Percentiles rank a stretch among this genome's conserved stretches.
Conservation (phyloP, 2,797 vertebrate species). For the Sphenodon punctatus region DNA sequence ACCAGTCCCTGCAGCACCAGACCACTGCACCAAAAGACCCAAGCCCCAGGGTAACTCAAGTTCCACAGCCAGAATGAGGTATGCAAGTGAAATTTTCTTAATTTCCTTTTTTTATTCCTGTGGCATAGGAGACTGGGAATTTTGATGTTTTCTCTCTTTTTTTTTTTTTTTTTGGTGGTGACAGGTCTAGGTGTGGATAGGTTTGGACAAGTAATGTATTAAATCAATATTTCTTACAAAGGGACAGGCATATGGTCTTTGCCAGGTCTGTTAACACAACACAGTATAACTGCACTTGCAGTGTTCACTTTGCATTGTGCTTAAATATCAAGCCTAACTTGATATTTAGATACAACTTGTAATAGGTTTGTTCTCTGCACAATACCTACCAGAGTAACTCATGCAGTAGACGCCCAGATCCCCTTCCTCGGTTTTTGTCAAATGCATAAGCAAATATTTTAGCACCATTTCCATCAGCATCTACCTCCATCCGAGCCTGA, state of each 20-base stretch:
- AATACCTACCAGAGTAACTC: slow-evolving; percentile 93
- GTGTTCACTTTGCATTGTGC: not conserved
- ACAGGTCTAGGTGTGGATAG: too few relatives aligned
- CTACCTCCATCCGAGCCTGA: slow-evolving; percentile 98
- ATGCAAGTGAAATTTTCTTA: too few relatives aligned
- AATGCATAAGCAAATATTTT: slow-evolving; percentile 98
- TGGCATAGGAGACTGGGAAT: too few relatives aligned
- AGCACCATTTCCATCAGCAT: slow-evolving; percentile 97
- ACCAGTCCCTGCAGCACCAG: too few relatives aligned
- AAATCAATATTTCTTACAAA: accelerated
- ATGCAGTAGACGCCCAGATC: slow-evolving; percentile 91
- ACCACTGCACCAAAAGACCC: too few relatives aligned
- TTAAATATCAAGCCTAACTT: too few relatives aligned
- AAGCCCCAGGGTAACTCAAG: too few relatives aligned
- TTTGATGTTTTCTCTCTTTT: too few relatives aligned
- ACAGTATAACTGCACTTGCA: accelerated
- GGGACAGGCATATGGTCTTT: accelerated
- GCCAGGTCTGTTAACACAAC: not conserved
- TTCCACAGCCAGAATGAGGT: too few relatives aligned
- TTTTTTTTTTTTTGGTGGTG: too few relatives aligned
- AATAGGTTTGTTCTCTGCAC: accelerated
- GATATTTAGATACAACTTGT: accelerated
- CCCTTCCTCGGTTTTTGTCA: slow-evolving; percentile 95
- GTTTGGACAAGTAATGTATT: too few relatives aligned
- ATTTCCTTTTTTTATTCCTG: too few relatives aligned